These are phyloP conservation scores for Latrodectus elegans DNA, from an alignment of 2,888 invertebrate species.

Conservation along the genomic window DNA sequence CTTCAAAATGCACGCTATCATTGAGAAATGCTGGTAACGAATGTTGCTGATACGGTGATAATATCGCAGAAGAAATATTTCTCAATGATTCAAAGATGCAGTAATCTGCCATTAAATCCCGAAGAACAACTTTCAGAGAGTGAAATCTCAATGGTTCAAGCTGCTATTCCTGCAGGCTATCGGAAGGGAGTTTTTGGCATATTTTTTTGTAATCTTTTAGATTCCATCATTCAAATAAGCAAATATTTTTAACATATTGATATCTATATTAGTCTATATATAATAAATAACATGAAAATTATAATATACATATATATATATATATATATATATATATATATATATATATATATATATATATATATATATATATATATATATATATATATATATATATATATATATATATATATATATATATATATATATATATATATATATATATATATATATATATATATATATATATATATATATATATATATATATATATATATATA, in stretches of 20 bases:
- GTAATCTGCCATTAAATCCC: slow-evolving; percentile 47
- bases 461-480: too few species aligned
- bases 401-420: too few species aligned
- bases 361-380: too few species aligned
- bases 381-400: too few species aligned
- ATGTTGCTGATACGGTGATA: slow-evolving; percentile 19
- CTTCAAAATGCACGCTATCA: slow-evolving; percentile 26
- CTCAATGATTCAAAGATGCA: slow-evolving; percentile 20
- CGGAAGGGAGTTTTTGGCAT: not conserved
- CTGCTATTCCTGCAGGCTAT: slow-evolving; percentile 12
- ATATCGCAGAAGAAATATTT: slow-evolving; percentile 31
- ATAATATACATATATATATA: too few species aligned
- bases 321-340: too few species aligned
- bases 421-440: too few species aligned
- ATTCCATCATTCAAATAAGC: slow-evolving; percentile 28
- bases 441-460: too few species aligned
- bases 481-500: too few species aligned
- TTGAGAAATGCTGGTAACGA: slow-evolving; percentile 22
- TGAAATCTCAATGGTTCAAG: slow-evolving; percentile 21
- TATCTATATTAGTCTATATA: too few species aligned
- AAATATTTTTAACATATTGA: not conserved
- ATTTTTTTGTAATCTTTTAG: not conserved
- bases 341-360: too few species aligned
- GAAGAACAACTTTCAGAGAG: slow-evolving; percentile 19
- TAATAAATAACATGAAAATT: too few species aligned